Evolutionary conservation across 2,888 invertebrate species (phyloP), one percentile per base, ranked within the genome.

Genomic region (Euzophera pinguis): DNA sequence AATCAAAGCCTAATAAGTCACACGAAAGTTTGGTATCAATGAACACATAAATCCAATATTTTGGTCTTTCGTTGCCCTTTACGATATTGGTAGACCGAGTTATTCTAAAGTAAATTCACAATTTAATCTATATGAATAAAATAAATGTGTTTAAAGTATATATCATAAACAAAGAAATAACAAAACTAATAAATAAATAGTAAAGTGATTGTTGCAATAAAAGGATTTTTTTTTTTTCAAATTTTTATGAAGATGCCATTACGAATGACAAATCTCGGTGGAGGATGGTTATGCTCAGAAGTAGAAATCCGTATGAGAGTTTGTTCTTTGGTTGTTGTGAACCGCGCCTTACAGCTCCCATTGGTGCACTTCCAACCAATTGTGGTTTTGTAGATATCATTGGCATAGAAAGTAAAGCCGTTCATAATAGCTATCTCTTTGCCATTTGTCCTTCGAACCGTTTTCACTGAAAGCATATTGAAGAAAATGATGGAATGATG

Each of bases 321-420:
- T 1, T 78, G 78, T 1, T 81, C 75, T 29, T 79, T 79, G 4
- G 84, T 82, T 17, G 85, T 84, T 13, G 81, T 81, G 3, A 90
- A 83, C 3, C 86, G 78, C 1, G 88, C 86, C 55, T 81, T 85
- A 61, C 90, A 90, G 4, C 16, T 54, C 3, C 54, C 37, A 0
- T 57, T 55, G 1, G 63, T 67, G 42, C 54, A 54, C 12, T 27
- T 39, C 54, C 54, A 54, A 1, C 27, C 32, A 9, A n/a, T 32
- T 12, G 12, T 41, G 1, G 6, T 35, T 3, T 14, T 12, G n/a
- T 9, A 12, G 1, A 5, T 14, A 13, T 38, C n/a, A n/a, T 47
- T 13, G 10, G 22, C 13, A 29, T 32, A 47, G 14, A 35, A 45
- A 32, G 45, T 45, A 5, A 27, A 45, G 8, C 34, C 45, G 9